These are phyloP conservation scores for Paracanthobrama guichenoti DNA, from an alignment of 2,113 vertebrate species.

Conservation along the genomic window DNA sequence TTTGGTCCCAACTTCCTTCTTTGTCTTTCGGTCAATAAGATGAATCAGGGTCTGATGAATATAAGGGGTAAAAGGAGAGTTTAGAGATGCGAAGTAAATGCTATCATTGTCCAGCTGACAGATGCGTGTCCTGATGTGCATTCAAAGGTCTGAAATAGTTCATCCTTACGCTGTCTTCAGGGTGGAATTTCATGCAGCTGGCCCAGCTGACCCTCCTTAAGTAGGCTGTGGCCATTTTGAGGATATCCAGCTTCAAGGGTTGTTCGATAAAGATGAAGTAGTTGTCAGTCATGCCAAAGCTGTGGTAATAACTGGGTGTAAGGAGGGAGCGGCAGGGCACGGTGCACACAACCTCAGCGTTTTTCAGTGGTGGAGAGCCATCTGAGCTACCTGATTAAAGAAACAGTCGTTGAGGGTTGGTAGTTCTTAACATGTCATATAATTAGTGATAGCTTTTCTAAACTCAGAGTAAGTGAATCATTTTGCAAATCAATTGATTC, in stretches of 20 bases:
- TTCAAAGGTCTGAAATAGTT: background rate
- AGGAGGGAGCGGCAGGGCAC: slow-evolving; percentile 83
- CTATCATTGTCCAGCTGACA: background rate
- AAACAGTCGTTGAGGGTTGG: background rate
- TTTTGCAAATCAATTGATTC: background rate
- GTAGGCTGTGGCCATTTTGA: slow-evolving; percentile 92
- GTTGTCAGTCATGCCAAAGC: slow-evolving; percentile 91
- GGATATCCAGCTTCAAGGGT: slow-evolving; percentile 88
- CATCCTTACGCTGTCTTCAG: slow-evolving; percentile 84
- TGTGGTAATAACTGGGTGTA: slow-evolving; percentile 92
- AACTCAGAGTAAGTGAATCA: too few relatives aligned
- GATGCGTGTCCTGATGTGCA: rapidly evolving
- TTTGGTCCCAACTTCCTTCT: slow-evolving; percentile 77
- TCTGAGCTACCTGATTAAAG: slow-evolving; percentile 59
- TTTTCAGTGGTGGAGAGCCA: slow-evolving; percentile 73
- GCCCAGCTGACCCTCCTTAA: slow-evolving; percentile 89
- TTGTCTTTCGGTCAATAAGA: slow-evolving; percentile 84
- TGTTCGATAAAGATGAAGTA: slow-evolving; percentile 91
- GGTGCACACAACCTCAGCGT: slow-evolving; percentile 80
- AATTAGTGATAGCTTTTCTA: background rate
- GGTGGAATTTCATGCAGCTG: slow-evolving; percentile 82
- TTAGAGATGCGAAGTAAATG: background rate
- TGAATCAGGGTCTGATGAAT: slow-evolving; percentile 86
- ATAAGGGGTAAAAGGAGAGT: background rate
- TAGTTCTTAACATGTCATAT: background rate